Conservation (phyloP, 2,113 vertebrate species). For the Cyanoramphus novaezelandiae region DNA sequence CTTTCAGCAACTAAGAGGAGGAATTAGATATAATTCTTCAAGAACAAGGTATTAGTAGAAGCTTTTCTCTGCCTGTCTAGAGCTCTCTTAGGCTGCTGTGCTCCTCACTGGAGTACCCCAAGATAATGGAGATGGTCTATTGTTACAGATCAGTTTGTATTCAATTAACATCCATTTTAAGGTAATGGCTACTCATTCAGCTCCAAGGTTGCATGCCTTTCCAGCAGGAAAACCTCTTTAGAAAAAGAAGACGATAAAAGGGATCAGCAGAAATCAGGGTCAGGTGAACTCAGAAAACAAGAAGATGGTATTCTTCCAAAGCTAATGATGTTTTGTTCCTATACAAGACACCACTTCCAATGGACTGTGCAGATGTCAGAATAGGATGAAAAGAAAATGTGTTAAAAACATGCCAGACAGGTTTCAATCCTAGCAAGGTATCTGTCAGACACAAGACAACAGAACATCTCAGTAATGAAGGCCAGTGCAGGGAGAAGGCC, state of each 20-base stretch:
- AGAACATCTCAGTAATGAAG: not conserved
- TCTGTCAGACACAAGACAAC: not conserved
- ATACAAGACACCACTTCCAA: not conserved
- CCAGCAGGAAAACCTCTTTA: not conserved
- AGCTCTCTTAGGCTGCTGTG: not conserved
- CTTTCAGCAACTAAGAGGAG: not conserved
- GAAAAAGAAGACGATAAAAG: not conserved
- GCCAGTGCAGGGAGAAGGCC: not conserved
- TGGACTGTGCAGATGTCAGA: not conserved
- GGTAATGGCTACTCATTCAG: not conserved
- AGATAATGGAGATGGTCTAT: not conserved
- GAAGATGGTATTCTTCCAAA: not conserved
- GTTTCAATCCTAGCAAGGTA: not conserved
- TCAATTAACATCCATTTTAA: not conserved
- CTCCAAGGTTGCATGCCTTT: not conserved
- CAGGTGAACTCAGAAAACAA: not conserved
- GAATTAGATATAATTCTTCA: not conserved
- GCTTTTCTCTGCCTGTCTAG: not conserved
- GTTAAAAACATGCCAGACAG: not conserved
- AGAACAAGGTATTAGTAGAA: not conserved
- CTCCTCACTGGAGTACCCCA: not conserved
- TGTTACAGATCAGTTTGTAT: not conserved
- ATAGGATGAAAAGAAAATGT: rapidly evolving
- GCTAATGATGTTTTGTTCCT: not conserved
- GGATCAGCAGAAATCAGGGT: not conserved